These are phyloP conservation scores for Tinea trinotella DNA, from an alignment of 2,888 invertebrate species.

Conservation along the genomic window DNA sequence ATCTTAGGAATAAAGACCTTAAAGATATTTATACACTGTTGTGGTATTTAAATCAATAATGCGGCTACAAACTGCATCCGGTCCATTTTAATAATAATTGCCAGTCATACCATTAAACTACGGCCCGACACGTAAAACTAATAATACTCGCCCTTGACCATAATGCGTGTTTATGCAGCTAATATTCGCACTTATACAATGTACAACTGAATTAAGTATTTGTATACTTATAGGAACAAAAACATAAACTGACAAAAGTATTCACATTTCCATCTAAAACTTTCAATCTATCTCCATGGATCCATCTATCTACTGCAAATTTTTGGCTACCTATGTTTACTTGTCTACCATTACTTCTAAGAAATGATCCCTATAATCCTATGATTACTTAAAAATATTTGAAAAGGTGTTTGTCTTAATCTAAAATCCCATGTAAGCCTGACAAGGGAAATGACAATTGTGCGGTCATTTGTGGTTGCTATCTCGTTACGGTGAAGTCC, in stretches of 20 bases:
- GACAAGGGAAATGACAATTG: conserved; percentile 5
- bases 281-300: too few relatives aligned
- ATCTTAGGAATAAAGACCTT: too few relatives aligned
- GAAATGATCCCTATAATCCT: conserved; percentile 15
- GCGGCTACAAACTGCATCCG: conserved; percentile 9
- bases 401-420: background rate
- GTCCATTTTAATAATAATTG: background rate
- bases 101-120: background rate
- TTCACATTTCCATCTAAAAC: too few relatives aligned
- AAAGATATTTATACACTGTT: conserved; percentile 66
- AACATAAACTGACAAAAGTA: too few relatives aligned
- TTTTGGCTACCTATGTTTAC: too few relatives aligned
- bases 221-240: too few relatives aligned
- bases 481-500: conserved; percentile 35
- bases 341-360: too few relatives aligned
- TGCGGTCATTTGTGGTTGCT: conserved; percentile 1
- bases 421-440: background rate
- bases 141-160: background rate
- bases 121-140: background rate
- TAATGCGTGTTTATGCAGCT: too few relatives aligned
- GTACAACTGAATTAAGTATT: too few relatives aligned
- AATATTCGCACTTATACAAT: too few relatives aligned
- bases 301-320: too few relatives aligned
- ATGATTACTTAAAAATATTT: conserved; percentile 25
- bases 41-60: conserved; percentile 59